Conservation (phyloP, 2,113 vertebrate genomes). For the Anolis carolinensis region DNA sequence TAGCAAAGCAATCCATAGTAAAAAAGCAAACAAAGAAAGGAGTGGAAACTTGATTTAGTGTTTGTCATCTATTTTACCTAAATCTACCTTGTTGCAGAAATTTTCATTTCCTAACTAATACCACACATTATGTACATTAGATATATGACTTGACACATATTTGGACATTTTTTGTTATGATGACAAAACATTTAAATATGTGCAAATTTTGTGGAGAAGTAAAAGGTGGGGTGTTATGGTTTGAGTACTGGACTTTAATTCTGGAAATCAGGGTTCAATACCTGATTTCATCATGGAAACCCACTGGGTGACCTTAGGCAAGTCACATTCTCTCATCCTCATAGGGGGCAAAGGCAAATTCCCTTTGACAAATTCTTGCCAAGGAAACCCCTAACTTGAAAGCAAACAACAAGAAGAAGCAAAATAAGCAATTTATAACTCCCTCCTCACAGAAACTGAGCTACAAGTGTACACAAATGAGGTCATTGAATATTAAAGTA, state of each 20-base stretch:
- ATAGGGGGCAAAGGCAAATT: no score
- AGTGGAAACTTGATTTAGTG: neutral
- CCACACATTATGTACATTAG: neutral
- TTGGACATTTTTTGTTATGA: neutral
- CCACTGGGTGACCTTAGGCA: no score
- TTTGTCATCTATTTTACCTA: neutral
- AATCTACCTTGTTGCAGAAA: neutral
- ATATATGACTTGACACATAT: neutral
- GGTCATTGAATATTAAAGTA: slow-evolving; percentile 47
- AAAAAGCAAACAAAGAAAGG: no score
- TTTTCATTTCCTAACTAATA: neutral
- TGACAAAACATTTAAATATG: neutral
- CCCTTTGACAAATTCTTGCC: no score
- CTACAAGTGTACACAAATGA: slow-evolving; percentile 49
- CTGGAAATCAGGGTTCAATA: no score
- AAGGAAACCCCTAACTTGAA: no score
- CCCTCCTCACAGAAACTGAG: slow-evolving; percentile 38
- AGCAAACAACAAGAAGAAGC: neutral
- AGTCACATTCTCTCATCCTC: no score
- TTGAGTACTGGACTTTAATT: no score
- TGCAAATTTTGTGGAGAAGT: slow-evolving; percentile 28
- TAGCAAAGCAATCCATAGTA: no score
- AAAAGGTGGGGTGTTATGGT: neutral
- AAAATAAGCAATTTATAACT: slow-evolving; percentile 48
- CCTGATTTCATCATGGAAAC: no score